Evolutionary conservation across 2,113 vertebrate species (phyloP).

Genomic region (Fulica atra): DNA sequence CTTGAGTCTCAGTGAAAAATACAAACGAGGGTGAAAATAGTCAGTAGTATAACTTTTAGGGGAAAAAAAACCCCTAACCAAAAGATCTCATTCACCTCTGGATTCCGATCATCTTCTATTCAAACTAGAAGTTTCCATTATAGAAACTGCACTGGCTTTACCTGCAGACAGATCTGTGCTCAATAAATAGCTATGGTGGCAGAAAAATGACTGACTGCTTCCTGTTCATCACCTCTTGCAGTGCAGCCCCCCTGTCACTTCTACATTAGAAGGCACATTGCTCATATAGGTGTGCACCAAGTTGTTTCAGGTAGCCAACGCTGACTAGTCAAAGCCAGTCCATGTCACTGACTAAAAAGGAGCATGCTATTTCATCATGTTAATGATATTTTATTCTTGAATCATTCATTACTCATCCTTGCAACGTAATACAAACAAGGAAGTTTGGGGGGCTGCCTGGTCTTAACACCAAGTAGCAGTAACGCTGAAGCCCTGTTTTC

Average conservation of each 20-base stretch:
- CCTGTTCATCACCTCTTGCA: rapidly evolving
- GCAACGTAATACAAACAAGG: neutral
- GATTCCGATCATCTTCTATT: neutral
- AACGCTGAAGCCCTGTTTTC: neutral
- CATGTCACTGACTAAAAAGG: neutral
- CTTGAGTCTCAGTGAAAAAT: neutral
- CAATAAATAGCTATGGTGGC: neutral
- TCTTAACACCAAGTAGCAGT: neutral
- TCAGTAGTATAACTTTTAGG: neutral
- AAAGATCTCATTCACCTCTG: neutral
- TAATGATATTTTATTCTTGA: neutral
- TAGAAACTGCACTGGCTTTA: neutral
- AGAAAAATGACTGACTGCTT: neutral
- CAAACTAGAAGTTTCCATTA: neutral
- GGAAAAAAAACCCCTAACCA: neutral
- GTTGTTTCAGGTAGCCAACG: neutral
- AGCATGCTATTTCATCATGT: neutral
- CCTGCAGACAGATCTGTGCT: neutral
- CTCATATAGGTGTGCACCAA: neutral
- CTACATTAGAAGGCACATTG: neutral
- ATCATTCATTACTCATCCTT: neutral
- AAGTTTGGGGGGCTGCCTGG: neutral
- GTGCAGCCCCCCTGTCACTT: neutral
- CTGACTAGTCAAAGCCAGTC: neutral
- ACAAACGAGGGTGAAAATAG: neutral